A percentile compares a stretch with the other conserved stretches of the same genome.
These are phyloP conservation scores for Drosophila villosipedis DNA, from an alignment of 2,888 invertebrate genomes.

Conservation along the genomic window DNA sequence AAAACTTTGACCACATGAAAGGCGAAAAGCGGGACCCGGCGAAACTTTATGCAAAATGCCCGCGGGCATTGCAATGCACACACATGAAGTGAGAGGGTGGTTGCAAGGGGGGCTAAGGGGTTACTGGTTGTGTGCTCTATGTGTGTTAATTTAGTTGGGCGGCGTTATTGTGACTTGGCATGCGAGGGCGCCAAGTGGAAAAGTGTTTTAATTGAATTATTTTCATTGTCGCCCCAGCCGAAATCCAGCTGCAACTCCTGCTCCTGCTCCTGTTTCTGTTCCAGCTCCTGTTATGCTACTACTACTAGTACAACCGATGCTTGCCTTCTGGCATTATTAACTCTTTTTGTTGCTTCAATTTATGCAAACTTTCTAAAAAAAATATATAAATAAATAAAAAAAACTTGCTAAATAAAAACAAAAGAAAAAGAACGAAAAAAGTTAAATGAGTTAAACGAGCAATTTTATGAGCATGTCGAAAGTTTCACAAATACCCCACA, in stretches of 20 bases:
- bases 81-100: conserved; percentile 21
- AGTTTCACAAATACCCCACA: conserved; percentile 69
- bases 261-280: conserved; percentile 9
- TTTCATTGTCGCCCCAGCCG: conserved; percentile 77
- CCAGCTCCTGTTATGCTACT: not conserved
- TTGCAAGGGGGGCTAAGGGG: not conserved
- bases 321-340: conserved; percentile 63
- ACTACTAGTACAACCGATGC: conserved; percentile 30
- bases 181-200: conserved; percentile 77
- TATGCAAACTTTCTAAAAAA: conserved; percentile 72
- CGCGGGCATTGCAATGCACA: conserved; percentile 65
- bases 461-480: conserved; percentile 79
- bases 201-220: conserved; percentile 85
- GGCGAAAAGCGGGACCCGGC: conserved; percentile 45
- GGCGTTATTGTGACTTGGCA: conserved; percentile 83
- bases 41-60: conserved; percentile 71
- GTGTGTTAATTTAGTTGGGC: conserved; percentile 79
- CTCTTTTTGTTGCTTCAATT: conserved; percentile 72
- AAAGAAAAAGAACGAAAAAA: conserved; percentile 58
- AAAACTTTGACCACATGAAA: conserved; percentile 75
- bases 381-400: conserved; percentile 10
- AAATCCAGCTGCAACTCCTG: conserved; percentile 22
- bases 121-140: conserved; percentile 26
- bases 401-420: conserved; percentile 33
- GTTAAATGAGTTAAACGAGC: conserved; percentile 84